phyloP scores from a whole-genome alignment of 2,888 invertebrate species.

The Agrochola litura region DNA sequence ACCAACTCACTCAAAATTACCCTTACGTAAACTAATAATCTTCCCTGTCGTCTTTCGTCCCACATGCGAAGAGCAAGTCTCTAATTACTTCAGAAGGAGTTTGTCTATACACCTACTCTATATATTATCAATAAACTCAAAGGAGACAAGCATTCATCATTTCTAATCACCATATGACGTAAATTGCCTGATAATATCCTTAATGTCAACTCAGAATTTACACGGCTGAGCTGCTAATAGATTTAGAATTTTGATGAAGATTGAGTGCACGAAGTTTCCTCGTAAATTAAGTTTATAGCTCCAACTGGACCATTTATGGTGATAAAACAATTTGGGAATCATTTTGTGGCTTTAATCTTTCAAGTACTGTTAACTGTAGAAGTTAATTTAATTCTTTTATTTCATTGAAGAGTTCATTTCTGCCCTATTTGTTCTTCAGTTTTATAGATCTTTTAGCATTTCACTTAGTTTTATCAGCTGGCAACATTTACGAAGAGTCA shows the following conservation, averaged over 20 bases:
- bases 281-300: slow-evolving; percentile 44
- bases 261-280: slow-evolving; percentile 34
- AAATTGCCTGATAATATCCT: slow-evolving; percentile 70
- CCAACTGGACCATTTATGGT: slow-evolving; percentile 40
- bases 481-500: slow-evolving; percentile 7
- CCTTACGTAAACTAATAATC: slow-evolving; percentile 60
- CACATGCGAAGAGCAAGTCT: slow-evolving; percentile 55
- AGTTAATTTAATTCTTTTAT: slow-evolving; percentile 2
- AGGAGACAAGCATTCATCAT: slow-evolving; percentile 68
- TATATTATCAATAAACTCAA: slow-evolving; percentile 63
- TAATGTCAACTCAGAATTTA: slow-evolving; percentile 41
- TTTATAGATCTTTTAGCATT: not conserved
- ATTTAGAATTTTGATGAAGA: slow-evolving; percentile 60
- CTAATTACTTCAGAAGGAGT: slow-evolving; percentile 67
- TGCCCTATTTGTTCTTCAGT: slow-evolving; percentile 7
- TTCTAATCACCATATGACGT: slow-evolving; percentile 65
- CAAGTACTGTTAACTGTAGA: not conserved
- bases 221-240: slow-evolving; percentile 46
- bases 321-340: slow-evolving; percentile 37
- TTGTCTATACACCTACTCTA: slow-evolving; percentile 42
- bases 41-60: slow-evolving; percentile 61
- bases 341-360: slow-evolving; percentile 23
- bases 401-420: not conserved
- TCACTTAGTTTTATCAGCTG: slow-evolving; percentile 13
- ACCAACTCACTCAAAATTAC: slow-evolving; percentile 44